Evolutionary conservation across 2,888 invertebrate species (phyloP).

Genomic region (Polylopha cassiicola): DNA sequence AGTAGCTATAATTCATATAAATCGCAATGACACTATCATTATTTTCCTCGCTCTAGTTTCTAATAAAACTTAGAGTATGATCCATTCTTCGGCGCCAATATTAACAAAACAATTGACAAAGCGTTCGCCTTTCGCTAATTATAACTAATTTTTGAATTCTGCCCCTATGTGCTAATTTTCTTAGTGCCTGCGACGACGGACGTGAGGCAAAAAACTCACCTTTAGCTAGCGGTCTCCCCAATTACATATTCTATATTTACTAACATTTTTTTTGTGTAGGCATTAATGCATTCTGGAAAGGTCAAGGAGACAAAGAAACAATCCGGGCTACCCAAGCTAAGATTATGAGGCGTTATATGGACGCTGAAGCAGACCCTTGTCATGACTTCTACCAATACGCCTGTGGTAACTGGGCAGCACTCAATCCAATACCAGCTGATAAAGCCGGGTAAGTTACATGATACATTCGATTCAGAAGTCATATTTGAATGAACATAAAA

Average conservation of each 20-base stretch:
- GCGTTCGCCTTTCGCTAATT: too few species aligned
- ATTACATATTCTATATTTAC: too few species aligned
- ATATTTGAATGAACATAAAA: not conserved
- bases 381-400: constrained; percentile 90
- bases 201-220: not conserved
- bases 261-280: constrained; percentile 34
- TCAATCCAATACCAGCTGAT: constrained; percentile 92
- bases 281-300: constrained; percentile 78
- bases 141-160: too few species aligned
- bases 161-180: too few species aligned
- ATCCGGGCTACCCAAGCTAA: constrained; percentile 80
- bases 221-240: too few species aligned
- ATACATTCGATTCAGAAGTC: constrained; percentile 5
- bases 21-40: too few species aligned
- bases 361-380: constrained; percentile 84
- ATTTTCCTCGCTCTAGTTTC: too few species aligned
- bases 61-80: too few species aligned
- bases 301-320: constrained; percentile 71
- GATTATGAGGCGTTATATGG: constrained; percentile 88
- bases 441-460: constrained; percentile 80
- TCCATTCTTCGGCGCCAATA: too few species aligned
- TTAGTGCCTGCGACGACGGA: too few species aligned
- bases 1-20: too few species aligned
- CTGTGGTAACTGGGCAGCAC: constrained; percentile 90
- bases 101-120: too few species aligned